Conservation (phyloP, 2,797 vertebrate genomes). For the Sus cebifrons region DNA sequence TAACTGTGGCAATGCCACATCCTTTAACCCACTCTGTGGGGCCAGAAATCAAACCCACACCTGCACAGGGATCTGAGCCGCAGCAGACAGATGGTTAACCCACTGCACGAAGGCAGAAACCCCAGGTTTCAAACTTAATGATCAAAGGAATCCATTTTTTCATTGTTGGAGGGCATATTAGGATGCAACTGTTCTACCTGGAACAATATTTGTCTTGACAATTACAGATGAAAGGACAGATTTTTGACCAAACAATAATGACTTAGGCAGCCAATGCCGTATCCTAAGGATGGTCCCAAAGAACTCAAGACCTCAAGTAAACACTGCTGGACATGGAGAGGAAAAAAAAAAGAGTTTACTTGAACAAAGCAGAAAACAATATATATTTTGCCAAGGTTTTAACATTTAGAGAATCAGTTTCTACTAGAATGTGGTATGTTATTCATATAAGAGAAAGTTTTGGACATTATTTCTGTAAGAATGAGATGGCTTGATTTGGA, state of each 20-base stretch:
- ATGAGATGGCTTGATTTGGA: background rate
- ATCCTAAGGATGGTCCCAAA: constrained; percentile 11
- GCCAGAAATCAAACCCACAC: too few relatives aligned
- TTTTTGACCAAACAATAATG: constrained; percentile 51
- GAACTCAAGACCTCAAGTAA: constrained; percentile 58
- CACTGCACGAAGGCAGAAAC: too few relatives aligned
- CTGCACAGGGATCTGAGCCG: too few relatives aligned
- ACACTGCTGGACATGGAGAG: background rate
- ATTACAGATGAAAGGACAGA: background rate
- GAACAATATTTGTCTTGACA: background rate
- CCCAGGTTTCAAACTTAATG: constrained; percentile 21
- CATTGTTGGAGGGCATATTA: background rate
- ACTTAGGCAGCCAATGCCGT: background rate
- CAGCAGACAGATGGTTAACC: too few relatives aligned
- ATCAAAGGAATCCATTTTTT: constrained; percentile 35
- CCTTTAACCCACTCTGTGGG: too few relatives aligned
- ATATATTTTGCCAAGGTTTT: background rate
- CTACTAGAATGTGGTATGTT: background rate
- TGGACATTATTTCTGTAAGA: background rate
- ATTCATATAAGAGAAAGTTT: background rate
- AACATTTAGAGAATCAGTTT: background rate
- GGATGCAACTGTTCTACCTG: background rate
- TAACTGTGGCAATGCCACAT: too few relatives aligned
- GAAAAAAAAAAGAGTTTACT: background rate
- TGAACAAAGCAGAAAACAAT: background rate